Percentiles rank a stretch among this genome's conserved stretches.
Evolutionary conservation across 1,140 invertebrate genomes (phyloP).

Genomic region (Pentalonia nigronervosa): DNA sequence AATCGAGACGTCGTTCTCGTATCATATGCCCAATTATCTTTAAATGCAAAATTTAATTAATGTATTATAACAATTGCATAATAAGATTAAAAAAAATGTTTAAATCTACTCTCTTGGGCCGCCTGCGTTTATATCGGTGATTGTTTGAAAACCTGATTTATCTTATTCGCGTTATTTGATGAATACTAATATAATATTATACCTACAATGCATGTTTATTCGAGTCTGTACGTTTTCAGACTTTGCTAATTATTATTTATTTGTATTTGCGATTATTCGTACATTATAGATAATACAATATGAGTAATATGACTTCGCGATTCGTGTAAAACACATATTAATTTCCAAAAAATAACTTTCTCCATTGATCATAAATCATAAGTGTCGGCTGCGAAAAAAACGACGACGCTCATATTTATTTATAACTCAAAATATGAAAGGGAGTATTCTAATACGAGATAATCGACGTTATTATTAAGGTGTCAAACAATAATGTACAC

Average conservation of each 20-base stretch:
- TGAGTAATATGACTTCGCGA: not conserved
- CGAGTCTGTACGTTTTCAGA: not conserved
- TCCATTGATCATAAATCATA: not conserved
- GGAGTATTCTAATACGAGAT: not conserved
- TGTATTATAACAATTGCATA: not conserved
- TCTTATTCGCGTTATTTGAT: not conserved
- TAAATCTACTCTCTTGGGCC: not conserved
- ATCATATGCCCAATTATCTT: not conserved
- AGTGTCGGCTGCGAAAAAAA: not conserved
- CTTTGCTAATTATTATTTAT: conserved; percentile 16
- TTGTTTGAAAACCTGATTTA: not conserved
- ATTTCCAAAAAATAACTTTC: conserved; percentile 36
- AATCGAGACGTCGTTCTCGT: not conserved
- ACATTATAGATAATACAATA: not conserved
- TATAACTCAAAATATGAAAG: not conserved
- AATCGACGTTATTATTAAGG: conserved; percentile 3
- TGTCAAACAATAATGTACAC: not conserved
- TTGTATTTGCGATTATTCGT: not conserved
- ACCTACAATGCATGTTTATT: not conserved
- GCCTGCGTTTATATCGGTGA: not conserved
- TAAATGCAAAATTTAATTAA: not conserved
- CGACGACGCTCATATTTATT: not conserved
- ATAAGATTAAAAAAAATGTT: not conserved
- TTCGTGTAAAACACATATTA: conserved; percentile 5
- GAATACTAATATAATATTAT: not conserved